Evolutionary conservation across 2,113 vertebrate species (phyloP), one percentile per base, ranked within the genome.

Genomic region (Indicator maculatus): DNA sequence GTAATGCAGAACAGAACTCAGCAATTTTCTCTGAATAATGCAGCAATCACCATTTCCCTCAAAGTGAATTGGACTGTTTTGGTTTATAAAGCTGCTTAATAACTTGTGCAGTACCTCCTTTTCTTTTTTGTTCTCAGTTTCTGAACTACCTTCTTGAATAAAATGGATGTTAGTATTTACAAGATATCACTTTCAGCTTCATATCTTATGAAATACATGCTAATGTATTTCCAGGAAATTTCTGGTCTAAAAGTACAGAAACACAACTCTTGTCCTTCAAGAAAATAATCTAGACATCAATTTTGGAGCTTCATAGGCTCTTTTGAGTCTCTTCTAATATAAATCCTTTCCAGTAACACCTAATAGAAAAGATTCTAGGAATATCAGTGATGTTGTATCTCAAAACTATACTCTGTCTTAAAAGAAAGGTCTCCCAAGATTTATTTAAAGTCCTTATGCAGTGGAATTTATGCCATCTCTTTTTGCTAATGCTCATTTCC

Each of bases 21-120:
- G 88, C 88, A 88, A 78, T 95, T 94, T 94, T 91, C 75, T 80
- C 53, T 89, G 76, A 97, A 90, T 93, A 92, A 95, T 96, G 74
- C 60, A 85, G 67, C 67, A 83, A 77, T 93, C 85, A 66, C 33
- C 16, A 30, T 93, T 95, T 80, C 2, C 71, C 76, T 83, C 52
- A 85, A 86, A 93, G 83, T 86, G 65, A 76, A 60, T 73, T 66
- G 73, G 77, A 52, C 65, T 93, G 19, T 10, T 86, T 92, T 80
- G 28, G 15, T 90, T 86, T 95, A 85, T 90, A 86, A 90, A 87
- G 65, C 50, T 89, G 18, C 52, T 76, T 86, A 89, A 86, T 88
- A 89, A 92, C 81, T 93, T 93, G 84, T 36, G 36, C 45, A 52
- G 30, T 61, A 74, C 41, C 56, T 89, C 23, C 24, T 91, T 82